Conservation (phyloP, 2,888 invertebrate genomes). For the Leucophora obtusa region DNA sequence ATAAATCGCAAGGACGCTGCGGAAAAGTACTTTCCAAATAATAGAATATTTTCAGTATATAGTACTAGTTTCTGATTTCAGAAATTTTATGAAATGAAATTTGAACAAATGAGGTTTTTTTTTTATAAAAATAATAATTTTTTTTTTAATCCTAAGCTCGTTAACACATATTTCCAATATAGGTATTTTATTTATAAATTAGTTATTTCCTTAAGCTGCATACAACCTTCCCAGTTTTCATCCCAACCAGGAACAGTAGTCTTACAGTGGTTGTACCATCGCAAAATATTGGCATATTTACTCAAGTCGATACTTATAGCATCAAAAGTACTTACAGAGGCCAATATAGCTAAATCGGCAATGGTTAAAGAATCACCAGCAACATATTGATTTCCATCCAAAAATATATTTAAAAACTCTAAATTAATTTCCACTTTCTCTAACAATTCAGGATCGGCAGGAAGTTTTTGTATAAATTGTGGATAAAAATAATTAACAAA, state of each 20-base stretch:
- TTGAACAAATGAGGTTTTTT: no score
- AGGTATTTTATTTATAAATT: not conserved
- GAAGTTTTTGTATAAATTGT: conserved; percentile 81
- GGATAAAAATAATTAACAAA: conserved; percentile 86
- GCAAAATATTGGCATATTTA: conserved; percentile 84
- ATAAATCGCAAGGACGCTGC: no score
- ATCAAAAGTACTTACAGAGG: conserved; percentile 85
- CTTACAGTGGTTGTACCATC: conserved; percentile 82
- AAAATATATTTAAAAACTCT: conserved; percentile 84
- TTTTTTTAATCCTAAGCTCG: no score
- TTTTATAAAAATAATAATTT: no score
- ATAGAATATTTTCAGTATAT: no score
- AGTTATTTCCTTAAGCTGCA: conserved; percentile 79
- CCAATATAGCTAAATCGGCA: conserved; percentile 87
- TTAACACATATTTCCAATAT: no score
- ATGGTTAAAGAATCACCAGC: conserved; percentile 87
- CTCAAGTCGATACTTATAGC: conserved; percentile 82
- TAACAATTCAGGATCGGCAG: conserved; percentile 84
- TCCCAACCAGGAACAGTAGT: conserved; percentile 81
- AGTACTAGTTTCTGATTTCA: no score
- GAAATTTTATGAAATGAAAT: no score
- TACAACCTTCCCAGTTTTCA: conserved; percentile 81
- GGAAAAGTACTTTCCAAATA: no score
- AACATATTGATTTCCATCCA: conserved; percentile 84
- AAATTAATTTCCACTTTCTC: conserved; percentile 85